These are phyloP conservation scores for Pyralis farinalis DNA, from an alignment of 2,888 invertebrate genomes.

Conservation along the genomic window DNA sequence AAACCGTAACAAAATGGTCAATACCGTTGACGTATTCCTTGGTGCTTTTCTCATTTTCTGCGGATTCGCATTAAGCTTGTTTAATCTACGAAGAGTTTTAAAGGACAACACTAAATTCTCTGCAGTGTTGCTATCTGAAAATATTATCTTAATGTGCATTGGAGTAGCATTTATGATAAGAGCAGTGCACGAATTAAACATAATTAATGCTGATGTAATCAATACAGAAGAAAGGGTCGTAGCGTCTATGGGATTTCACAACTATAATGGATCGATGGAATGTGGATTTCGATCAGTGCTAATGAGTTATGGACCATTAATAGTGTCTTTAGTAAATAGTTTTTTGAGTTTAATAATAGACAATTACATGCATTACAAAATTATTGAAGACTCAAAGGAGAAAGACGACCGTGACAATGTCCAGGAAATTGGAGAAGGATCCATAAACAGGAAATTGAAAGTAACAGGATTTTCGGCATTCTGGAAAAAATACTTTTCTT, in stretches of 20 bases:
- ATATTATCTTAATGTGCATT: slow-evolving; percentile 57
- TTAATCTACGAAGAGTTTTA: slow-evolving; percentile 54
- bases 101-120: slow-evolving; percentile 40
- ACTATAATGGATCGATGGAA: slow-evolving; percentile 22
- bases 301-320: slow-evolving; percentile 59
- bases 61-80: slow-evolving; percentile 56
- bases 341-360: slow-evolving; percentile 63
- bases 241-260: slow-evolving; percentile 20
- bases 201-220: slow-evolving; percentile 35
- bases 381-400: slow-evolving; percentile 42
- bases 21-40: slow-evolving; percentile 52
- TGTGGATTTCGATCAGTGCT: slow-evolving; percentile 52
- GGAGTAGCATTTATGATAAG: slow-evolving; percentile 57
- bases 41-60: slow-evolving; percentile 57
- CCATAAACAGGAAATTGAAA: slow-evolving; percentile 19
- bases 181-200: slow-evolving; percentile 39
- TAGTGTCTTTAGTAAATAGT: slow-evolving; percentile 65
- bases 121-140: slow-evolving; percentile 60
- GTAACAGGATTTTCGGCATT: slow-evolving; percentile 28
- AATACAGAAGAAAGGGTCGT: slow-evolving; percentile 43
- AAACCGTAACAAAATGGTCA: slow-evolving; percentile 41
- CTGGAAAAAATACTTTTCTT: slow-evolving; percentile 51
- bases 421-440: slow-evolving; percentile 32
- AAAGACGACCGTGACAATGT: slow-evolving; percentile 51
- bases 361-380: slow-evolving; percentile 66